Percentiles rank a stretch among this genome's conserved stretches.
Evolutionary conservation across 2,113 vertebrate species (phyloP).

Genomic region (Tachycineta bicolor): DNA sequence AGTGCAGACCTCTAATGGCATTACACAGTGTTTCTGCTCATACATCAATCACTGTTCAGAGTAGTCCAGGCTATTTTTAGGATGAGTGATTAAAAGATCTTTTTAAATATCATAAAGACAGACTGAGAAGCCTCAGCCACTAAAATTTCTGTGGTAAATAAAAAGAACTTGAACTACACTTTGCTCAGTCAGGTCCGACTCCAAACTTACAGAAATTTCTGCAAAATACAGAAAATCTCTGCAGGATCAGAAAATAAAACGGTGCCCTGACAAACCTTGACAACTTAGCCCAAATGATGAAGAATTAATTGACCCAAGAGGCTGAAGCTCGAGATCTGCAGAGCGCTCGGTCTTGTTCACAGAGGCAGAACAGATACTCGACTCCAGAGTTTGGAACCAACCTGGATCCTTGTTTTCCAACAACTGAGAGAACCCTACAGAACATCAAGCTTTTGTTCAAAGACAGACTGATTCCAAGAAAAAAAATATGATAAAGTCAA

Average conservation of each 20-base stretch:
- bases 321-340: rapidly evolving
- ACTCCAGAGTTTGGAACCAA: background rate
- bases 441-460: background rate
- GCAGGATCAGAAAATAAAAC: background rate
- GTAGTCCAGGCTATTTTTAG: background rate
- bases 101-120: background rate
- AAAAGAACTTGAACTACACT: background rate
- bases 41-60: background rate
- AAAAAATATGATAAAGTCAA: background rate
- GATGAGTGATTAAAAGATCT: background rate
- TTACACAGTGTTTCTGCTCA: background rate
- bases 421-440: background rate
- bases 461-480: rapidly evolving
- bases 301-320: background rate
- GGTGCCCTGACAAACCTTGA: rapidly evolving
- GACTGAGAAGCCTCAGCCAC: background rate
- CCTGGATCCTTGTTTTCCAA: background rate
- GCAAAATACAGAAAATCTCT: background rate
- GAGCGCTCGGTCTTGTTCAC: background rate
- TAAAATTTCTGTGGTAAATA: background rate
- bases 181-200: background rate
- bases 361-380: rapidly evolving
- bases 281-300: background rate
- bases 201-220: background rate
- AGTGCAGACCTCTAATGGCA: background rate